Evolutionary conservation across 1,140 invertebrate species (phyloP).

Genomic region (Mamestra configurata): DNA sequence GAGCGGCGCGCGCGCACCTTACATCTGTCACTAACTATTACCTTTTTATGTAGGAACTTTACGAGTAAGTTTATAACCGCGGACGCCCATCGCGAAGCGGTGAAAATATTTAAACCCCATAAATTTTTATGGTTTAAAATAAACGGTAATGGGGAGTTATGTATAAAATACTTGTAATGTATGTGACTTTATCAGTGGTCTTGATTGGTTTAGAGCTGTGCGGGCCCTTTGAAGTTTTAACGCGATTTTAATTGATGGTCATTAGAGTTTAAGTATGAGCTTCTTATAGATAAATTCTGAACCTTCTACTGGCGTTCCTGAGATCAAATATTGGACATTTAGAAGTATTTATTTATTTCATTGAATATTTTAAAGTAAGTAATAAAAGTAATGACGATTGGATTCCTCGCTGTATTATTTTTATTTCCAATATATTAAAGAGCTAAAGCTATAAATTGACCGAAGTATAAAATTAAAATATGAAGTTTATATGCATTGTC

Average conservation of each 20-base stretch:
- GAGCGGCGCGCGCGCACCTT: conserved; percentile 53
- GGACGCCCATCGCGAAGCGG: conserved; percentile 64
- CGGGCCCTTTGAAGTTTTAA: conserved; percentile 57
- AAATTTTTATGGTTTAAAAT: conserved; percentile 73
- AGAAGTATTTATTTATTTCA: not conserved
- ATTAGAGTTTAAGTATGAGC: conserved; percentile 36
- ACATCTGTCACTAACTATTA: conserved; percentile 57
- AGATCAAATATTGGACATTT: conserved; percentile 26
- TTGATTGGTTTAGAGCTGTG: conserved; percentile 55
- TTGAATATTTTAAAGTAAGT: not conserved
- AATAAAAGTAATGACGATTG: conserved; percentile 9
- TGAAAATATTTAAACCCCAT: conserved; percentile 78
- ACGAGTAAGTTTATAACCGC: conserved; percentile 61
- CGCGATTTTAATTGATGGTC: conserved; percentile 57
- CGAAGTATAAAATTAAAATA: not conserved
- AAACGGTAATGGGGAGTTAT: conserved; percentile 66
- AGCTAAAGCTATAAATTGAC: not conserved
- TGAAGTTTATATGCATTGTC: not conserved
- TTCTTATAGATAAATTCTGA: conserved; percentile 8
- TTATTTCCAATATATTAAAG: conserved; percentile 1
- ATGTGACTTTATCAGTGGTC: conserved; percentile 60
- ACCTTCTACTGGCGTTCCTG: conserved; percentile 26
- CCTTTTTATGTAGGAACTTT: conserved; percentile 59
- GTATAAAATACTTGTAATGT: conserved; percentile 59
- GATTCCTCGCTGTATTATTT: not conserved